Conservation (phyloP, 2,888 invertebrate species). For the Hypercompe scribonia region DNA sequence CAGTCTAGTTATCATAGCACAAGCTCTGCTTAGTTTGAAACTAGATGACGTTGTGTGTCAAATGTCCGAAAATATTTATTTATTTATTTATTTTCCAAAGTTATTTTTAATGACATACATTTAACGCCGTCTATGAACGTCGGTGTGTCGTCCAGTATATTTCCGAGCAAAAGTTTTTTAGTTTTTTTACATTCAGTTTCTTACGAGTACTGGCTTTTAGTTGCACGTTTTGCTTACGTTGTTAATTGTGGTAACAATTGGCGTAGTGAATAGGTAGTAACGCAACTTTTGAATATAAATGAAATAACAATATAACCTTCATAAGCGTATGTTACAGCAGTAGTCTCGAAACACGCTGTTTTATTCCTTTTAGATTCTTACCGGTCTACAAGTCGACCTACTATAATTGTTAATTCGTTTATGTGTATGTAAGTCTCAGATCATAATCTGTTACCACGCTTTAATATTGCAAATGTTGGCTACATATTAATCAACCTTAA, state of each 20-base stretch:
- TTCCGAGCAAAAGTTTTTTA: not conserved
- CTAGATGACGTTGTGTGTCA: too few species aligned
- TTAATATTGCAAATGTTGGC: conserved; percentile 3
- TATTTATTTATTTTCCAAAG: too few species aligned
- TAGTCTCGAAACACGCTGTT: conserved; percentile 19
- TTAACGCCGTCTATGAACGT: too few species aligned
- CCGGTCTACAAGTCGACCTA: not conserved
- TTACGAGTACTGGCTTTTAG: not conserved
- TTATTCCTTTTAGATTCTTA: conserved; percentile 17
- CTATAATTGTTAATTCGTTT: conserved; percentile 13
- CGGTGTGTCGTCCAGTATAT: not conserved
- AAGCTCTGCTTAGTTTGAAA: too few species aligned
- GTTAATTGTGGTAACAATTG: not conserved
- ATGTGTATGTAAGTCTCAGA: conserved; percentile 2
- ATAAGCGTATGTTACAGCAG: conserved; percentile 19
- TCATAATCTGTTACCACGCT: not conserved
- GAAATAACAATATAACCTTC: conserved; percentile 45
- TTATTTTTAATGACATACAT: too few species aligned
- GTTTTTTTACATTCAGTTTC: not conserved
- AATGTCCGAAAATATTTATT: too few species aligned
- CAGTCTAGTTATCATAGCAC: too few species aligned
- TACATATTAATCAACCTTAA: not conserved
- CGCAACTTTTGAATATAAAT: conserved; percentile 20
- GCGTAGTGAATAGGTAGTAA: conserved; percentile 12
- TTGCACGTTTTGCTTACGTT: not conserved